Evolutionary conservation across 2,888 invertebrate genomes (phyloP).

Genomic region (Noctua comes): DNA sequence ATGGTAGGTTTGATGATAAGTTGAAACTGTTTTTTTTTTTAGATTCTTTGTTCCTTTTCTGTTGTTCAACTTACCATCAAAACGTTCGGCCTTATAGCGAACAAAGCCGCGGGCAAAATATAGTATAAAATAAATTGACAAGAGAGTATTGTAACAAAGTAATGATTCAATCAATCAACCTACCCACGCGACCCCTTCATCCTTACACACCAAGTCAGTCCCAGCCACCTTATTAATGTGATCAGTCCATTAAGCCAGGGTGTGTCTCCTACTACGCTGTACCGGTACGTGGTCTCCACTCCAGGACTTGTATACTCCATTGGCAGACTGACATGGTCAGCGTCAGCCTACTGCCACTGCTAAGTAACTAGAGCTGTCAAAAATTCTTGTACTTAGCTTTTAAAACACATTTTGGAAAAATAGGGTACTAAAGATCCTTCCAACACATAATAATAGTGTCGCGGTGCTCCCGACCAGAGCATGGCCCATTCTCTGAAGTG

Average conservation of each 20-base stretch:
- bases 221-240: not conserved
- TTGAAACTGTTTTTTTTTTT: constrained; percentile 18
- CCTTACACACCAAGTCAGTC: not conserved
- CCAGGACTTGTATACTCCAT: not conserved
- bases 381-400: not conserved
- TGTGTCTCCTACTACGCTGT: not conserved
- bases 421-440: not conserved
- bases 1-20: constrained; percentile 49
- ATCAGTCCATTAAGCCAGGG: not conserved
- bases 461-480: not conserved
- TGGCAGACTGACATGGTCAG: not conserved
- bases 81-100: too few relatives aligned
- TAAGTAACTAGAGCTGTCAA: not conserved
- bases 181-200: not conserved
- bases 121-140: not conserved
- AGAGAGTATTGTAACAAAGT: not conserved
- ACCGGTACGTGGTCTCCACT: not conserved
- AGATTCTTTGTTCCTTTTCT: not conserved
- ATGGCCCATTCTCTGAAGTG: too few relatives aligned
- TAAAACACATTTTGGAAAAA: not conserved
- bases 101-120: too few relatives aligned
- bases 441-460: not conserved
- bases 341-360: not conserved
- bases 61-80: not conserved
- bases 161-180: not conserved